Conservation (phyloP, 2,797 vertebrate species). For the Microcaecilia unicolor region DNA sequence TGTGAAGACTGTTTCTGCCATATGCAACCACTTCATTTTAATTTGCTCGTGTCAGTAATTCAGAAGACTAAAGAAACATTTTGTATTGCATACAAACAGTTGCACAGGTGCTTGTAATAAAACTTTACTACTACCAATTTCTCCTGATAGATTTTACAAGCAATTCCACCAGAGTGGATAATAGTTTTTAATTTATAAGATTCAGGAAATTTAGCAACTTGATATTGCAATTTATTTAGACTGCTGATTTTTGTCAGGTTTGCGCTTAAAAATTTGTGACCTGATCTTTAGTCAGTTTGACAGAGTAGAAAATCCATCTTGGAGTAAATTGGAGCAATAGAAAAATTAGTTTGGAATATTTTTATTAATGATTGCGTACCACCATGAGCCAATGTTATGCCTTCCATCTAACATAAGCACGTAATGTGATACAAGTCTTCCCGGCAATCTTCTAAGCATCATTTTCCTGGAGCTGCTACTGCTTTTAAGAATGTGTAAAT, state of each 20-base stretch:
- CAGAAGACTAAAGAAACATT: constrained; percentile 57
- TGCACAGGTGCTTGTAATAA: constrained; percentile 69
- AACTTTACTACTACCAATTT: constrained; percentile 72
- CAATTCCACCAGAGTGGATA: constrained; percentile 69
- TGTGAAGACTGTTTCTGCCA: constrained; percentile 67
- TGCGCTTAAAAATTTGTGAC: constrained; percentile 67
- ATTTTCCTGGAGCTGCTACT: too few species aligned
- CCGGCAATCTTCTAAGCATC: too few species aligned
- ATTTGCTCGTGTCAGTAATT: constrained; percentile 78
- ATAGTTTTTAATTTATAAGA: constrained; percentile 78
- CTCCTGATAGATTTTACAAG: constrained; percentile 71
- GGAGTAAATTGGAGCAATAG: constrained; percentile 54
- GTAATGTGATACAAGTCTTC: constrained; percentile 45
- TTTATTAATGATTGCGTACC: constrained; percentile 89
- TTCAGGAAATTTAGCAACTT: constrained; percentile 62
- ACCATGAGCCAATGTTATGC: constrained; percentile 78
- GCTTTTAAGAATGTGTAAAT: too few species aligned
- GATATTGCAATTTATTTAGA: constrained; percentile 59
- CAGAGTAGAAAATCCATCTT: constrained; percentile 51
- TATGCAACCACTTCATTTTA: constrained; percentile 81
- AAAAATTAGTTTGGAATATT: constrained; percentile 64
- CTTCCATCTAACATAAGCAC: constrained; percentile 67
- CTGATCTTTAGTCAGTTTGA: constrained; percentile 64
- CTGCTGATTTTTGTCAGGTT: constrained; percentile 67
- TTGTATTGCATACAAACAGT: constrained; percentile 55